Evolutionary conservation across 2,888 invertebrate genomes (phyloP), one percentile per base, ranked within the genome.

Genomic region (Drosophila rubida): DNA sequence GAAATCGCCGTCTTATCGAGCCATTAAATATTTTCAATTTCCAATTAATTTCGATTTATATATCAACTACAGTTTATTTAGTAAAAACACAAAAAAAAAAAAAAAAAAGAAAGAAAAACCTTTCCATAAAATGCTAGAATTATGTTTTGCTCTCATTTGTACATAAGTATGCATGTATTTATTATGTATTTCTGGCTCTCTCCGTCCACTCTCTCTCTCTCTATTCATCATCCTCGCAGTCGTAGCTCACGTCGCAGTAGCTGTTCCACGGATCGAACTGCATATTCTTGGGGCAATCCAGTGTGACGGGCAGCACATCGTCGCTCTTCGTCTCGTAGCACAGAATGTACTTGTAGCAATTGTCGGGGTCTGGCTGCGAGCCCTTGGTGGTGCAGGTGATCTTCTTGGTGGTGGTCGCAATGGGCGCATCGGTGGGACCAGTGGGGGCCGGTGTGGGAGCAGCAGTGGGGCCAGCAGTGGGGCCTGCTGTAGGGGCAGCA

Each of bases 331-430:
- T 9, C n/a, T 73, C 72, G 16, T 45, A 62, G 45, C 90, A 89
- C 9, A 69, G 42, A 4, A 79, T 35, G 32, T 78, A 91, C 14
- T 83, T 8, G 0, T 14, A 9, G 49, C 91, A 91, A 11, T 49
- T 57, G 6, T 65, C 69, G 7, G 54, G 58, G 6, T 59, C 39
- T 0, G 87, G 82, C 27, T 78, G 66, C 57, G 85, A 77, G 1
- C 91, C 91, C 2, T 53, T 60, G 23, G 73, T 71, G 0, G 80
- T 69, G 45, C 91, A 91, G 0, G 2, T 0, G n/a, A 13, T 11
- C 2, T 27, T 37, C 13, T 5, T 9, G 27, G 22, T 30, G 6
- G 23, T 46, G 11, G 42, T 27, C 2, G 46, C 6, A n/a, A 3
- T 25, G 58, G 19, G 44, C 1, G 16, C 11, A 1, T 13, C 50